These are phyloP conservation scores for Sesamia nonagrioides DNA, from an alignment of 1,140 invertebrate genomes.

Conservation along the genomic window DNA sequence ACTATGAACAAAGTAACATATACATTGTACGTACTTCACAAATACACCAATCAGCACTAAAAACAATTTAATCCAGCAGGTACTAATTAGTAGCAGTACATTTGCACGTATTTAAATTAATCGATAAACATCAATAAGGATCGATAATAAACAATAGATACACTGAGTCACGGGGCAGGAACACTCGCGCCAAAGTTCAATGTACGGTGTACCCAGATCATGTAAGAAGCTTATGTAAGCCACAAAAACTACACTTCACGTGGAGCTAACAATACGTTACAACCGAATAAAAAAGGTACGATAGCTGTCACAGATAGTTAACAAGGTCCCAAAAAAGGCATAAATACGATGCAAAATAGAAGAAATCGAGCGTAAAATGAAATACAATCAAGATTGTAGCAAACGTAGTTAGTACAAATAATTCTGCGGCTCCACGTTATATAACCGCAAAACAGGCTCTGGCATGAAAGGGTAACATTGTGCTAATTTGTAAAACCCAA, in stretches of 20 bases:
- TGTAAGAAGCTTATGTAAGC: conserved; percentile 23
- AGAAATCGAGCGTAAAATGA: conserved; percentile 38
- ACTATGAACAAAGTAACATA: too few species aligned
- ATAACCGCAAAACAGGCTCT: conserved; percentile 22
- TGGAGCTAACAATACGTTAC: neutral
- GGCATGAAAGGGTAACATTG: conserved; percentile 26
- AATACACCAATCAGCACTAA: too few species aligned
- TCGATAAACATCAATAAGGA: conserved; percentile 12
- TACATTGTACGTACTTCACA: too few species aligned
- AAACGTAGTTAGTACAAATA: conserved; percentile 21
- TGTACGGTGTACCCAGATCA: conserved; percentile 9
- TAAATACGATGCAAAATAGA: conserved; percentile 37
- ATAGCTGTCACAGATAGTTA: conserved; percentile 48
- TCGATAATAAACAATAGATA: conserved; percentile 27
- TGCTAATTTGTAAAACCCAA: conserved; percentile 40
- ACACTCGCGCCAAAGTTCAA: conserved; percentile 30
- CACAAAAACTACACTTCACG: conserved; percentile 34
- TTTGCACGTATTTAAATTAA: conserved; percentile 2
- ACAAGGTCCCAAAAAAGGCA: conserved; percentile 45
- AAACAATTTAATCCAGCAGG: too few species aligned
- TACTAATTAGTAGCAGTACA: neutral
- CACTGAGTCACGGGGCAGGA: conserved; percentile 8
- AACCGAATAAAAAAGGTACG: conserved; percentile 13
- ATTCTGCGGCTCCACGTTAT: conserved; percentile 23
- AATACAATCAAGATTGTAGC: conserved; percentile 52